These are phyloP conservation scores for Chalcosyrphus nemorum DNA, from an alignment of 2,888 invertebrate genomes.

Conservation along the genomic window DNA sequence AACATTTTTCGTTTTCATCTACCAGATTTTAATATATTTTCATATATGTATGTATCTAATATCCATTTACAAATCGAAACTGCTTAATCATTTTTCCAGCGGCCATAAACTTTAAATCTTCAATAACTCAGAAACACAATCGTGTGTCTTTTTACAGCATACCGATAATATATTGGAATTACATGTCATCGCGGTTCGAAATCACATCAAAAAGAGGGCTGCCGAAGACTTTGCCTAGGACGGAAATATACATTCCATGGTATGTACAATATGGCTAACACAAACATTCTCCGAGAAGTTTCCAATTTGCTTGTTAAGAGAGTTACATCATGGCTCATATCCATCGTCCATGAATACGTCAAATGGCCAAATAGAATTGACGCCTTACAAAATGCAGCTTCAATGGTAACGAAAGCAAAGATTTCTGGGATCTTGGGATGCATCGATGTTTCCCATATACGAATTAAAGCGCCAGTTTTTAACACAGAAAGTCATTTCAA, in stretches of 20 bases:
- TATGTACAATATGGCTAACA: constrained; percentile 23
- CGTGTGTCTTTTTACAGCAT: background rate
- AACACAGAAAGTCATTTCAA: background rate
- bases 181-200: background rate
- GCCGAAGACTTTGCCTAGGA: background rate
- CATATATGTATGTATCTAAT: no score
- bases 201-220: background rate
- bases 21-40: no score
- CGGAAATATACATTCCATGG: background rate
- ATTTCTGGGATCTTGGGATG: no score
- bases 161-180: no score
- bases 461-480: background rate
- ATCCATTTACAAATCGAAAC: no score
- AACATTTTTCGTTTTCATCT: no score
- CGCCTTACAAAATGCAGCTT: background rate
- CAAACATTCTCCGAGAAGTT: background rate
- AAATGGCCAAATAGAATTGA: background rate
- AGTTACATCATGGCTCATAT: background rate
- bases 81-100: background rate
- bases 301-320: constrained; percentile 17
- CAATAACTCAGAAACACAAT: constrained; percentile 4
- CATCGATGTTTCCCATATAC: background rate
- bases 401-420: no score
- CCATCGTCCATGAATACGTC: background rate
- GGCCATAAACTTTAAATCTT: constrained; percentile 4